phyloP scores from a whole-genome alignment of 2,797 vertebrate genomes.

The Diceros bicornis region DNA sequence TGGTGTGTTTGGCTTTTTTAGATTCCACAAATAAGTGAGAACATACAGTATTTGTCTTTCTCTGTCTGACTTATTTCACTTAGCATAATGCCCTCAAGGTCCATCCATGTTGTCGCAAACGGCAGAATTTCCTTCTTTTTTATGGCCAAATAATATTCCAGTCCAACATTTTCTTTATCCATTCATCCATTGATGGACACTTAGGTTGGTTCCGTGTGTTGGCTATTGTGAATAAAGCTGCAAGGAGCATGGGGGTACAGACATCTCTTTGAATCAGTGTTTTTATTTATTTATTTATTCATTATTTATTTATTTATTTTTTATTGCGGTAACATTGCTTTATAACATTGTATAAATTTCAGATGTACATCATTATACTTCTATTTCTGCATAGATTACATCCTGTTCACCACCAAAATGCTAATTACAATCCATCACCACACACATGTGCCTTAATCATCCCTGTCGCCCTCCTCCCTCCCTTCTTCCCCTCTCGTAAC shows the following conservation, averaged over 20 bases:
- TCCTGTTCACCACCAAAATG: too few species aligned
- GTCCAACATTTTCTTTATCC: neutral
- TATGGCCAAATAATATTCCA: neutral
- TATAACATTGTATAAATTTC: too few species aligned
- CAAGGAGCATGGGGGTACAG: neutral
- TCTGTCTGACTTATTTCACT: neutral
- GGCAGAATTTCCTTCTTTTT: neutral
- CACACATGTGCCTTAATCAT: too few species aligned
- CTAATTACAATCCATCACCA: too few species aligned
- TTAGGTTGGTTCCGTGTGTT: neutral
- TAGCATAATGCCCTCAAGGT: neutral
- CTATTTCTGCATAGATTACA: too few species aligned
- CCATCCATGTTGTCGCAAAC: neutral
- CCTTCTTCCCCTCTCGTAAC: too few species aligned
- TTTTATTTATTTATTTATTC: neutral
- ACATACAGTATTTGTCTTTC: neutral
- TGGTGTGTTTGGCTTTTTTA: neutral
- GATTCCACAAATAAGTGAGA: neutral
- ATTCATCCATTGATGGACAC: neutral
- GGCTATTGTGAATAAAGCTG: neutral
- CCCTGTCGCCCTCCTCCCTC: too few species aligned
- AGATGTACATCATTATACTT: too few species aligned
- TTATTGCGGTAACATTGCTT: too few species aligned
- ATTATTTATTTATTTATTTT: too few species aligned
- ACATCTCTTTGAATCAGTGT: neutral